Percentiles rank a stretch among this genome's conserved stretches.
phyloP scores from a whole-genome alignment of 2,797 vertebrate genomes.

The Steatocranus sp. region DNA sequence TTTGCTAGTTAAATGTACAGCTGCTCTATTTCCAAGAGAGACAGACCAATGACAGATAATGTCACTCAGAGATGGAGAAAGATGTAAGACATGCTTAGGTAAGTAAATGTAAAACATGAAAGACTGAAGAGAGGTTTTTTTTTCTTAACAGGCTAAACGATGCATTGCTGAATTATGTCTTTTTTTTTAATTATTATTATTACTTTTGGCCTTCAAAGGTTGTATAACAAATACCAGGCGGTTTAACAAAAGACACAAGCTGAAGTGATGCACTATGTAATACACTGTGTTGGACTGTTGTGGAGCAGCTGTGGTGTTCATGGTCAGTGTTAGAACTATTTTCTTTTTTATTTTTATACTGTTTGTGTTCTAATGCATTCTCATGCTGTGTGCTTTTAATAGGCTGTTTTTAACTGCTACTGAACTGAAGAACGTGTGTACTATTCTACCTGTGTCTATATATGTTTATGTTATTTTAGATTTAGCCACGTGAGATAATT shows the following conservation, averaged over 20 bases:
- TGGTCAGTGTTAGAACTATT: not conserved
- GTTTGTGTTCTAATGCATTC: not conserved
- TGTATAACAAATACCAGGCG: not conserved
- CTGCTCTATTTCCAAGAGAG: not conserved
- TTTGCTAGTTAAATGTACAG: not conserved
- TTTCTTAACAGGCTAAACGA: not conserved
- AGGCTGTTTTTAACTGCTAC: not conserved
- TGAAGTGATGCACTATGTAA: not conserved
- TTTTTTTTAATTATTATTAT: not conserved
- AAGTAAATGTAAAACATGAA: not conserved
- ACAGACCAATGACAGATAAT: not conserved
- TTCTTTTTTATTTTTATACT: not conserved
- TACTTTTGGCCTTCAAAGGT: not conserved
- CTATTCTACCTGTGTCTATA: not conserved
- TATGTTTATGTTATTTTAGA: not conserved
- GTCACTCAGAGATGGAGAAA: not conserved
- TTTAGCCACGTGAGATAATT: not conserved
- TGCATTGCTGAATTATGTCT: not conserved
- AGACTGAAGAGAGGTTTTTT: rapidly evolving
- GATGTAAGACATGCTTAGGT: not conserved
- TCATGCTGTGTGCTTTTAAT: not conserved
- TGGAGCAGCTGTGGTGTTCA: not conserved
- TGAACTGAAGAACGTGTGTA: not conserved
- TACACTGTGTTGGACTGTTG: not conserved
- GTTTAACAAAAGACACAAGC: not conserved